phyloP scores from a whole-genome alignment of 2,888 invertebrate genomes.

The Folsomia candida region DNA sequence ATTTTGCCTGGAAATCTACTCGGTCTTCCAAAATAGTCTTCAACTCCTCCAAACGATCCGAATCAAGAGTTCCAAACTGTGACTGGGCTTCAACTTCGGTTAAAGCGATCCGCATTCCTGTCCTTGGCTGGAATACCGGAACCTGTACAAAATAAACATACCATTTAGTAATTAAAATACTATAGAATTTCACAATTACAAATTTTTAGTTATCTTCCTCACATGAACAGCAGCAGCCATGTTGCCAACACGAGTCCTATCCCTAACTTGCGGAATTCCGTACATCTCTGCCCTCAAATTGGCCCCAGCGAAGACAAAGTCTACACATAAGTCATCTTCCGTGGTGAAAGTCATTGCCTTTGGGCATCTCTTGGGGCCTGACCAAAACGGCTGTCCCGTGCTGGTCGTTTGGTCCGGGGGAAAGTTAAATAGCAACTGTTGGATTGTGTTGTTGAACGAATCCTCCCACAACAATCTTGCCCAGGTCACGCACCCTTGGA shows the following conservation, averaged over 20 bases:
- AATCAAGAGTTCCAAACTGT: neutral
- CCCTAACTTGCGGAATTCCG: conserved; percentile 70
- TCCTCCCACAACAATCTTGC: conserved; percentile 73
- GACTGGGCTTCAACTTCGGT: conserved; percentile 87
- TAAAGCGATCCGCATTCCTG: conserved; percentile 93
- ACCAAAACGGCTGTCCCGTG: conserved; percentile 94
- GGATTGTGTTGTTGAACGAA: conserved; percentile 91
- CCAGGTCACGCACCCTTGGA: conserved; percentile 86
- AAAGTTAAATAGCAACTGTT: conserved; percentile 94
- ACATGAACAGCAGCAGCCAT: conserved; percentile 63
- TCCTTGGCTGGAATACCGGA: conserved; percentile 84
- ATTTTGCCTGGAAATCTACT: too few relatives aligned
- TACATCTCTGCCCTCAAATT: conserved; percentile 85
- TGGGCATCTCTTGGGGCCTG: conserved; percentile 94
- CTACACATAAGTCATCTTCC: conserved; percentile 69
- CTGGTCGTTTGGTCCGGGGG: conserved; percentile 86
- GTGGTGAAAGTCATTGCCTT: conserved; percentile 66
- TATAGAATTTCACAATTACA: too few relatives aligned
- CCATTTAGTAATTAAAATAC: too few relatives aligned
- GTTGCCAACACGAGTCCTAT: conserved; percentile 66
- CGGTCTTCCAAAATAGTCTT: neutral
- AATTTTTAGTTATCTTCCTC: neutral
- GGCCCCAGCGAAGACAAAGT: conserved; percentile 87
- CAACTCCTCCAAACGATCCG: neutral
- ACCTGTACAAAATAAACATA: conserved; percentile 56